Base-by-base conservation (phyloP, 2,113 vertebrate species). In the Sorex araneus region DNA sequence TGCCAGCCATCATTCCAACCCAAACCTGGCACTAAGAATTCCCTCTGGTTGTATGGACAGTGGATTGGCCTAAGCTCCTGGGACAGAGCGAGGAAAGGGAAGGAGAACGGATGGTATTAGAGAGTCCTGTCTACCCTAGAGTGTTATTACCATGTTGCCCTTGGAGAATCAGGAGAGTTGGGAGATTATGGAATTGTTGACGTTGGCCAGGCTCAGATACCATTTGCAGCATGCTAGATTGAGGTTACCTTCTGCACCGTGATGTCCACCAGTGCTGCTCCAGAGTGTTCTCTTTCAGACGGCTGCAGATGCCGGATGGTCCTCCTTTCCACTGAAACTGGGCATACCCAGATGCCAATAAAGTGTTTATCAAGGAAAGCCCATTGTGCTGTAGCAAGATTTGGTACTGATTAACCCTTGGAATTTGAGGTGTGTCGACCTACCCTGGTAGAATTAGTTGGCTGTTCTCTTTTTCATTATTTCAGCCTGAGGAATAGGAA, bases 341-440 rank as follows among this genome's bases (percentile, higher is more conserved):
- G 50, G 83, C 67, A 64, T 73, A 11, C 32, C 27, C 23, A 28
- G 9, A 74, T 90, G 83, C 66, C 83, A 63, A 90, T 32, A 40
- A 74, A 84, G 21, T 50, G 34, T 74, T 84, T 92, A 30, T 45
- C 88, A 90, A 94, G 69, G 82, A 84, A 87, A 87, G 71, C 36
- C n/a, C 73, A 69, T 75, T 66, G 60, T 23, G n/a, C 5, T 16
- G 21, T 64, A n/a, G 45, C 75, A 87, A 90, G 66, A 36, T 47
- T 64, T 71, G 57, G 25, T 47, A 70, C 66, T 77, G 63, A 91
- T 16, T 32, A 40, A 25, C 82, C 32, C 75, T 84, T 69, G 87
- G 69, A 84, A 84, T 74, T 36, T 90, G 77, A 87, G 69, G 36
- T 23, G 57, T 74, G 23, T 32, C 57, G 40, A 27, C 43, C 23